Evolutionary conservation across 2,113 vertebrate genomes (phyloP).

Genomic region (Gallinago media): DNA sequence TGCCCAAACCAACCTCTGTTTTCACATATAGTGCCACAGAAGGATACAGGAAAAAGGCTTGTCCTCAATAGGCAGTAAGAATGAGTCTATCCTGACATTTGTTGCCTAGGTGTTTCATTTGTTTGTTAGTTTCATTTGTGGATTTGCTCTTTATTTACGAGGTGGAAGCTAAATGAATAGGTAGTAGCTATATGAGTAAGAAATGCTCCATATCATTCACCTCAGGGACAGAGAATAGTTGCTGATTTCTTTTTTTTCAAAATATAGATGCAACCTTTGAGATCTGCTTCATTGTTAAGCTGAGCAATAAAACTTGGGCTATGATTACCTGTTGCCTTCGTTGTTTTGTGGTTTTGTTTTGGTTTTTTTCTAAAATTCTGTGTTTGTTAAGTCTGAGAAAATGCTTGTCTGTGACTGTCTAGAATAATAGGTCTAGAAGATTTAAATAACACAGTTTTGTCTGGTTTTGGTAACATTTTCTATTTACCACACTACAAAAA

Average conservation of each 20-base stretch:
- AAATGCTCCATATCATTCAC: neutral
- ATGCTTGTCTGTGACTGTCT: neutral
- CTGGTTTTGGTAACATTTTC: neutral
- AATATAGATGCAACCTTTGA: neutral
- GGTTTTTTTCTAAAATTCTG: neutral
- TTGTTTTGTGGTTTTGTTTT: neutral
- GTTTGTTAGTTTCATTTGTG: neutral
- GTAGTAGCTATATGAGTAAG: neutral
- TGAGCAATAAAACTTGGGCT: neutral
- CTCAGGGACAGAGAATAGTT: neutral
- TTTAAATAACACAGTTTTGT: neutral
- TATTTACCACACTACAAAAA: neutral
- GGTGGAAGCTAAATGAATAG: neutral
- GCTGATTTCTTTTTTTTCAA: neutral
- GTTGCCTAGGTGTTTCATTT: neutral
- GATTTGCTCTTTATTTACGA: neutral
- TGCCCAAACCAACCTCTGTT: neutral
- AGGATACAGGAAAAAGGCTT: neutral
- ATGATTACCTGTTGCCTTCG: neutral
- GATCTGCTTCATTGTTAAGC: neutral
- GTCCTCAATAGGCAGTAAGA: neutral
- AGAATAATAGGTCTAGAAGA: neutral
- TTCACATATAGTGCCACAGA: neutral
- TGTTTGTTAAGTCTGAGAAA: neutral
- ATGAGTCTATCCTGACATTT: neutral